Conservation (phyloP, 2,888 invertebrate species). For the Macrosiphum euphorbiae region DNA sequence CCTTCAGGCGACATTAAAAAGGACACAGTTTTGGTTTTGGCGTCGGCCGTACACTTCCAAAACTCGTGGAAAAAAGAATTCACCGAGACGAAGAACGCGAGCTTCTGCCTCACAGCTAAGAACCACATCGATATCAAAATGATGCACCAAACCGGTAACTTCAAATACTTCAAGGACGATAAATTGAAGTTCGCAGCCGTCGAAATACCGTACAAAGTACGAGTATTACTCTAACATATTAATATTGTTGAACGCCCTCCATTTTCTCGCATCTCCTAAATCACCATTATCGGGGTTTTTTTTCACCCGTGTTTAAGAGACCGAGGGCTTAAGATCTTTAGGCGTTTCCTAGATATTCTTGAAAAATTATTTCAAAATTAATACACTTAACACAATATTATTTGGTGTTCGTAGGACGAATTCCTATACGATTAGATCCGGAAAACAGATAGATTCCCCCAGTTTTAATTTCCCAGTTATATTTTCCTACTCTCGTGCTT, state of each 20-base stretch:
- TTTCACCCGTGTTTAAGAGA: neutral
- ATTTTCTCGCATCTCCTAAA: neutral
- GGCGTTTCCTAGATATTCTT: neutral
- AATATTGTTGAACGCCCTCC: neutral
- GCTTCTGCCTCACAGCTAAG: constrained; percentile 76
- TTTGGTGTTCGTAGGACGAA: no score
- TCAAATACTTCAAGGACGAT: constrained; percentile 71
- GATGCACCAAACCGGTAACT: constrained; percentile 77
- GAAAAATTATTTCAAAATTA: no score
- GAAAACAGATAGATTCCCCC: no score
- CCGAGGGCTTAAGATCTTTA: neutral
- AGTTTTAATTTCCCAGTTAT: no score
- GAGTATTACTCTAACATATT: neutral
- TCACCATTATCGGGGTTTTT: neutral
- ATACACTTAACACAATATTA: no score
- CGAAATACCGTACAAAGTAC: constrained; percentile 78
- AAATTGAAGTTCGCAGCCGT: constrained; percentile 75
- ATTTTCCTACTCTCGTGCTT: neutral
- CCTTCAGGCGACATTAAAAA: neutral
- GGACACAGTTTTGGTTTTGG: neutral
- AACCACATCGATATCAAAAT: constrained; percentile 77
- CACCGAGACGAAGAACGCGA: neutral
- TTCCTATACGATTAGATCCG: no score
- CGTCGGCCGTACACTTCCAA: constrained; percentile 45
- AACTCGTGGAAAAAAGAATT: constrained; percentile 6